phyloP scores from a whole-genome alignment of 2,797 vertebrate genomes.

The Rhinoraja longicauda region DNA sequence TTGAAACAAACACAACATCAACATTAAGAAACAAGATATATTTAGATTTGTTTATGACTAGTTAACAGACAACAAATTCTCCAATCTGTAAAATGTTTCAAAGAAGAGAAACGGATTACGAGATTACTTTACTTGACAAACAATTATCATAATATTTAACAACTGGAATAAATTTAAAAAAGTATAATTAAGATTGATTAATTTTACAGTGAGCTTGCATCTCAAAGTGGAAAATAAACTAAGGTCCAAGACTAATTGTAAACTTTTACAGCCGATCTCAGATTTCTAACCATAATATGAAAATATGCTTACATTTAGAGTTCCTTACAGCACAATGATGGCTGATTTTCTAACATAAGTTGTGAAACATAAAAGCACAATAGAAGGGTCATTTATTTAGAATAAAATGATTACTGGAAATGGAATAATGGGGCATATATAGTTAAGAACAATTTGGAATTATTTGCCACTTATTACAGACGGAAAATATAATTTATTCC shows the following conservation, averaged over 20 bases:
- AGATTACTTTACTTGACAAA: background rate
- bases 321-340: conserved; percentile 43
- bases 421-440: background rate
- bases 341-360: conserved; percentile 54
- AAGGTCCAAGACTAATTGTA: background rate
- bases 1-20: background rate
- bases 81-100: background rate
- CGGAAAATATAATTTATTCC: background rate
- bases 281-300: background rate
- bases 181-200: background rate
- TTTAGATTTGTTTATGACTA: background rate
- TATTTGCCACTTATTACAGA: background rate
- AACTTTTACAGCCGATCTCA: background rate
- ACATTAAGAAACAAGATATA: background rate
- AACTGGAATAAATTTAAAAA: background rate
- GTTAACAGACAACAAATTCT: background rate
- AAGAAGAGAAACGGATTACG: background rate
- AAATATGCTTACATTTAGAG: background rate
- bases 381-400: conserved; percentile 40
- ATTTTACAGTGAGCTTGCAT: background rate
- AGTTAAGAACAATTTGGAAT: background rate
- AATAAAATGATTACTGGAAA: background rate
- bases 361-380: conserved; percentile 37
- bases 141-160: conserved; percentile 1
- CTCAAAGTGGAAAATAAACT: background rate